Evolutionary conservation across 2,797 vertebrate genomes (phyloP), one percentile per base, ranked within the genome.

Genomic region (Danio jaintianensis): DNA sequence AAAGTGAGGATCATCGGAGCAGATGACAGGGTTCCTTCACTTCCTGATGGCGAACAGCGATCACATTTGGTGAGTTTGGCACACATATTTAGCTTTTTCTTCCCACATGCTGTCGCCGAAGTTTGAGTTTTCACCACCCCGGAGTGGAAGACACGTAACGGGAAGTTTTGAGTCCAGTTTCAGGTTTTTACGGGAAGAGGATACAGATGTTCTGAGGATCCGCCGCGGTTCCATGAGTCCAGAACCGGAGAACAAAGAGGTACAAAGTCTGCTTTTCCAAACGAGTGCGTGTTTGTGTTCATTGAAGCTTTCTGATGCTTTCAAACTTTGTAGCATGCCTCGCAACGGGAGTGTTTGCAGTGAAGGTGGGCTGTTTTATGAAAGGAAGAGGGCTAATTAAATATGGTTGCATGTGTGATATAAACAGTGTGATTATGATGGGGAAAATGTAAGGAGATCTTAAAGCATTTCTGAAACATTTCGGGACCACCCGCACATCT

Each of bases 1-100:
- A 83, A 76, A 78, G 73, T 47, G 67, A 74, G 50, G 43, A 36
- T 79, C 62, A 80, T 90, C 20, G 64, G 64, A 72, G 75, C 84
- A 85, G 85, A 88, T 90, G 88, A 89, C 83, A 82, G 81, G 82
- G 77, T 81, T 81, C 82, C 71, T 81, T 83, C 83, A 86, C 86
- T 87, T 87, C 88, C 86, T 87, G 83, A 86, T 85, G 83, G 83
- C 48, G 81, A 87, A 80, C 80, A 82, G 76, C 82, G 88, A 78
- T 83, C 84, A 36, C 80, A 82, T 82, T 75, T 88, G 90, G 87
- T 89, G 71, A 89, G 88, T 89, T 85, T 56, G 58, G 58, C 63
- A 43, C 48, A 72, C 86, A 82, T 43, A 22, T 56, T 9, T 6
- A 10, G 50, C 53, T 40, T 42, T 68, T 68, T 61, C 43, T 63